These are phyloP conservation scores for Drosophila orosa DNA, from an alignment of 1,140 invertebrate genomes.

Conservation along the genomic window DNA sequence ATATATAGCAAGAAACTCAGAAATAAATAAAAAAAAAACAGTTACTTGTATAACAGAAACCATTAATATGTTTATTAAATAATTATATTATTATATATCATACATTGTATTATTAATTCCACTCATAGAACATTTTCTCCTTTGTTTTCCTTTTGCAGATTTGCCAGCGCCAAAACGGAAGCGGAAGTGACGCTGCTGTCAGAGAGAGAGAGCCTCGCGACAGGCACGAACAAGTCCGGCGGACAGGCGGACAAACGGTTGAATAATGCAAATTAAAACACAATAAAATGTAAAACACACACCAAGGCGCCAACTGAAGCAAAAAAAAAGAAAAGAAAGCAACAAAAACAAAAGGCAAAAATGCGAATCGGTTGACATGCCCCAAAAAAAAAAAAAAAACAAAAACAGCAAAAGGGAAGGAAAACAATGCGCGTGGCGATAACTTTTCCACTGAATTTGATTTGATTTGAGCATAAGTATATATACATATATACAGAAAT, in stretches of 20 bases:
- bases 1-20: neutral
- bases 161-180: conserved; percentile 51
- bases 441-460: conserved; percentile 82
- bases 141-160: conserved; percentile 39
- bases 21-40: too few species aligned
- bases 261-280: conserved; percentile 81
- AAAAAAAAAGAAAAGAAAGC: conserved; percentile 4
- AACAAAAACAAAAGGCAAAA: conserved; percentile 13
- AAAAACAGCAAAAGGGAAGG: neutral
- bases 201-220: neutral
- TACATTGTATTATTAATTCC: too few species aligned
- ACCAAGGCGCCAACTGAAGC: conserved; percentile 40
- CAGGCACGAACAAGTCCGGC: neutral
- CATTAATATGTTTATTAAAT: too few species aligned
- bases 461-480: conserved; percentile 66
- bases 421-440: conserved; percentile 52
- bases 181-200: conserved; percentile 61
- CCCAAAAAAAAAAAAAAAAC: conserved; percentile 34
- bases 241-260: conserved; percentile 55
- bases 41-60: too few species aligned
- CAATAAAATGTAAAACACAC: conserved; percentile 76
- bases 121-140: conserved; percentile 4
- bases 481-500: neutral
- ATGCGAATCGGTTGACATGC: conserved; percentile 40
- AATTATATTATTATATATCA: too few species aligned